Evolutionary conservation across 2,888 invertebrate genomes (phyloP).

Genomic region (Antitype chi): DNA sequence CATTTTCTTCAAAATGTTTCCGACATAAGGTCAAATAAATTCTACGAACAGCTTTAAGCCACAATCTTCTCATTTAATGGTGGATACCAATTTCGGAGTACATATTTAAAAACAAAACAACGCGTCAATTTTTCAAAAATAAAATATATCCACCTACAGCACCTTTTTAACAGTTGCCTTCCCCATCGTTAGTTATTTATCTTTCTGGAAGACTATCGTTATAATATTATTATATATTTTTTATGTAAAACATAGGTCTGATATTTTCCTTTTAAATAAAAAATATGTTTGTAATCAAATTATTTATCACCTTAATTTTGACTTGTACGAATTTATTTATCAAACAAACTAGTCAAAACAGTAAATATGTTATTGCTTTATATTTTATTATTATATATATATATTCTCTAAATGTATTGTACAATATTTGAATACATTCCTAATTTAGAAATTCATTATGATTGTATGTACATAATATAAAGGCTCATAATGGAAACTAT

Average conservation of each 20-base stretch:
- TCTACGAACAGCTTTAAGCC: too few species aligned
- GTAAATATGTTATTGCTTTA: constrained; percentile 6
- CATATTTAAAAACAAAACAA: too few species aligned
- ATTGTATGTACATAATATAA: constrained; percentile 24
- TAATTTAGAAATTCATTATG: constrained; percentile 6
- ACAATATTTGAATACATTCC: constrained; percentile 42
- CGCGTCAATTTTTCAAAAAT: too few species aligned
- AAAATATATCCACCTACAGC: too few species aligned
- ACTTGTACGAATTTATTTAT: constrained; percentile 29
- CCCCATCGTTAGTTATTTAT: not conserved
- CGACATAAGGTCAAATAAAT: too few species aligned
- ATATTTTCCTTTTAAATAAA: constrained; percentile 2
- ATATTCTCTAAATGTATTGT: constrained; percentile 40
- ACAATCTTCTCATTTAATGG: too few species aligned
- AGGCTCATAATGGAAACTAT: constrained; percentile 25
- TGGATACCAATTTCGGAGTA: too few species aligned
- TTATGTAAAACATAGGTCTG: constrained; percentile 37
- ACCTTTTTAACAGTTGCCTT: too few species aligned
- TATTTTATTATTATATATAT: not conserved
- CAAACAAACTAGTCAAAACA: constrained; percentile 46
- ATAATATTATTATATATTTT: not conserved
- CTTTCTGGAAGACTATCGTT: not conserved
- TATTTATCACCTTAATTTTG: constrained; percentile 12
- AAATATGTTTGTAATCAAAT: not conserved
- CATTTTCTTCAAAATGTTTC: too few species aligned